Evolutionary conservation across 1,140 invertebrate species (phyloP), one percentile per base, ranked within the genome.

Genomic region (Euwallacea fornicatus): DNA sequence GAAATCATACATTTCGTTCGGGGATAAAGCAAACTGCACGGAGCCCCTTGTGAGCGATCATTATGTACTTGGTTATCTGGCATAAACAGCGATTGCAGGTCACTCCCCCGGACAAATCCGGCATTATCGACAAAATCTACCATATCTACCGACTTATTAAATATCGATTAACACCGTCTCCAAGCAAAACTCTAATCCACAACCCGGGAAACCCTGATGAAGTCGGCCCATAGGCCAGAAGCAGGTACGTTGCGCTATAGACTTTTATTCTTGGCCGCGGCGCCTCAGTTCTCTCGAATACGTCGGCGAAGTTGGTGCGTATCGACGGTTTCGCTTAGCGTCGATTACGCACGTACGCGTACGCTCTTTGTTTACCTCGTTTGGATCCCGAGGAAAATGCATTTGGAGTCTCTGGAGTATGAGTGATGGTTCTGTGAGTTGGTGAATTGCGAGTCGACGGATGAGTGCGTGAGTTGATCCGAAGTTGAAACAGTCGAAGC

Each of bases 81-180:
- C 21, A 33, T 33, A 33, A 33, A 33, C 21, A 1, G 1, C 21
- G 21, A 33, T 33, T 33, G 21, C 21, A 33, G 21, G 21, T 33
- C 21, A 33, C 1, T 33, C 21, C 21, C 21, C 21, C 4, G 21
- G 21, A 33, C 21, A 33, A 33, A 33, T 33, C 21, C 21, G 21
- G 21, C 21, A 33, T 33, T 33, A 33, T 56, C 15, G 54, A 9
- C 54, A 56, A 56, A 56, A 13, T 16, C 55, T 10, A 16, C 9
- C 10, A 43, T 61, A 61, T 43, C 33, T 16, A 61, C 10, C 16
- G 9, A 41, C 46, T 63, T 46, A 63, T 63, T 61, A 61, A 50
- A 63, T 63, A 63, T 63, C 44, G 61, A 63, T 63, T 63, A 63
- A 63, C 61, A 63, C n/a, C 61, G 61, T 63, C 13, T 63, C 61